Evolutionary conservation across 64 coral and sea anemone genomes (phyloP), one percentile per base, ranked within the genome.

Genomic region (Pocillopora verrucosa): DNA sequence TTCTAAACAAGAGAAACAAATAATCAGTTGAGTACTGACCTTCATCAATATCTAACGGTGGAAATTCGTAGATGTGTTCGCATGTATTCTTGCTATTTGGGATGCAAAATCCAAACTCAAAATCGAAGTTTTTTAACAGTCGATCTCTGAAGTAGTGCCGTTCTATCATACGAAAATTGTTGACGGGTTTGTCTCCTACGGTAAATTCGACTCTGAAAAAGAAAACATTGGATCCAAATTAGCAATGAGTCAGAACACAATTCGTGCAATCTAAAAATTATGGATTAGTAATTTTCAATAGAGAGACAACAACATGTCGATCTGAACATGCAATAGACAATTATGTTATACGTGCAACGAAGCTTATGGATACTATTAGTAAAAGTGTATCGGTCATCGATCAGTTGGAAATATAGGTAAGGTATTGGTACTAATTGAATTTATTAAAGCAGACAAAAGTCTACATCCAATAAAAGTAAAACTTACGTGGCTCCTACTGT

Each of bases 41-140:
- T 95, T 99, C 93, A 61, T 95, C 91, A 16, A 91, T 85, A 58
- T 86, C 88, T 45, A 99, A 89, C 2, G 94, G 56, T 9, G 97
- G 97, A 88, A 99, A 95, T 91, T 99, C 97, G 84, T 99, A 99
- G 80, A 99, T 99, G 45, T 99, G 97, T 57, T 99, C 97, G 26
- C 97, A 99, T 9, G 97, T 99, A 78, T 99, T 99, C 86, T 99
- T 99, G 89, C 97, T 99, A 76, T 99, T 99, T 16, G 97, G 97
- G 59, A 99, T 99, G 65, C 97, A 99, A 73, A 99, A 99, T 61
- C 97, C 97, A 81, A 99, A 99, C 16, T 94, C 88, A 77, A 99
- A 99, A 83, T 99, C 97, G 67, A 99, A 99, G 61, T 88, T 99
- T 91, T 99, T 99, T 75, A 99, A 76, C 68, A 95, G 20, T 88